These are phyloP conservation scores for Gobio gobio DNA, from an alignment of 2,113 vertebrate genomes.

Conservation along the genomic window DNA sequence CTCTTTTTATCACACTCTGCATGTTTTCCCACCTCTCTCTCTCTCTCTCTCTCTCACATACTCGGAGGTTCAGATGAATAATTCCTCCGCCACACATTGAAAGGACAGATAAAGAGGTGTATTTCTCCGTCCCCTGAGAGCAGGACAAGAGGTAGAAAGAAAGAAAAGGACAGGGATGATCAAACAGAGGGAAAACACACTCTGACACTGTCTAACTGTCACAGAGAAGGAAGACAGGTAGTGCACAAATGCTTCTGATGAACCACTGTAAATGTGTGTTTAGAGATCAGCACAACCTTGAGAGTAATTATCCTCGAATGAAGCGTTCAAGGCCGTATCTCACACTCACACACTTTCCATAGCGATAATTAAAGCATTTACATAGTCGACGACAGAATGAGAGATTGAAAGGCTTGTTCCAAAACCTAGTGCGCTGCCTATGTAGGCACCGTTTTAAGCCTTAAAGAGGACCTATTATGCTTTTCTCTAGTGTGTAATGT, in stretches of 20 bases:
- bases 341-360: conserved; percentile 18
- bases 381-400: conserved; percentile 20
- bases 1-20: conserved; percentile 31
- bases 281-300: conserved; percentile 33
- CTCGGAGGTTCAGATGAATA: conserved; percentile 26
- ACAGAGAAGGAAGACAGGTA: neutral
- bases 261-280: conserved; percentile 26
- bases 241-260: conserved; percentile 17
- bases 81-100: conserved; percentile 36
- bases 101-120: conserved; percentile 36
- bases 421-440: neutral
- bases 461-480: no score
- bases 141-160: neutral
- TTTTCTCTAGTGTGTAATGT: no score
- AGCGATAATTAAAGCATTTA: conserved; percentile 42
- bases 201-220: conserved; percentile 6
- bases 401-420: neutral
- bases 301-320: conserved; percentile 37
- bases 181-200: neutral
- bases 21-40: conserved; percentile 20
- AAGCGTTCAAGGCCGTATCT: conserved; percentile 31
- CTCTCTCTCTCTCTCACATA: neutral
- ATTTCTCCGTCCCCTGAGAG: conserved; percentile 1
- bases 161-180: conserved; percentile 17
- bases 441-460: neutral